phyloP scores from a whole-genome alignment of 2,888 invertebrate genomes.

The Macropis europaea region DNA sequence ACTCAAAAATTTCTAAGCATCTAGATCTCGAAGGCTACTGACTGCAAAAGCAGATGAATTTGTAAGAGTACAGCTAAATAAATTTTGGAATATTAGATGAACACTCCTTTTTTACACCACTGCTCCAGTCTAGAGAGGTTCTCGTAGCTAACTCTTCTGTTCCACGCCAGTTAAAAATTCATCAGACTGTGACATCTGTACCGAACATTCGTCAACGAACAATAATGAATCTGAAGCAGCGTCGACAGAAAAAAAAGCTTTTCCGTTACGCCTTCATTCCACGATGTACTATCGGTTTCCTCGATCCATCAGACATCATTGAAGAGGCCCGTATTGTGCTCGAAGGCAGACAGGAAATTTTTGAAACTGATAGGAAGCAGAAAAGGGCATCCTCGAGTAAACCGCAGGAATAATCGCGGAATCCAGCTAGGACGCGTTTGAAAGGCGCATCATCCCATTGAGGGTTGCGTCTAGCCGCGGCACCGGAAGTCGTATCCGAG shows the following conservation, averaged over 20 bases:
- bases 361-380: conserved; percentile 61
- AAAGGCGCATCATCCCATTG: conserved; percentile 78
- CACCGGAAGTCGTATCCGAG: conserved; percentile 79
- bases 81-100: no score
- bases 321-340: conserved; percentile 45
- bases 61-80: no score
- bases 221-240: not conserved
- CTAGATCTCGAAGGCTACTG: no score
- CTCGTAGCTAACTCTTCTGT: no score
- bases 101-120: no score
- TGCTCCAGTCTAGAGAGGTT: no score
- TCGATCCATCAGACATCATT: not conserved
- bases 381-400: conserved; percentile 55
- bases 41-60: no score
- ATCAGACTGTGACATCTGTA: no score
- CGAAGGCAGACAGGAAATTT: conserved; percentile 47
- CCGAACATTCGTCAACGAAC: no score
- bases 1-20: no score
- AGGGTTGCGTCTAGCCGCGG: conserved; percentile 71
- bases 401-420: conserved; percentile 72
- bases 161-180: no score
- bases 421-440: conserved; percentile 66
- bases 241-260: not conserved
- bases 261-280: conserved; percentile 30
- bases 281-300: conserved; percentile 1